phyloP scores from a whole-genome alignment of 2,113 vertebrate species.

The Ginglymostoma cirratum region DNA sequence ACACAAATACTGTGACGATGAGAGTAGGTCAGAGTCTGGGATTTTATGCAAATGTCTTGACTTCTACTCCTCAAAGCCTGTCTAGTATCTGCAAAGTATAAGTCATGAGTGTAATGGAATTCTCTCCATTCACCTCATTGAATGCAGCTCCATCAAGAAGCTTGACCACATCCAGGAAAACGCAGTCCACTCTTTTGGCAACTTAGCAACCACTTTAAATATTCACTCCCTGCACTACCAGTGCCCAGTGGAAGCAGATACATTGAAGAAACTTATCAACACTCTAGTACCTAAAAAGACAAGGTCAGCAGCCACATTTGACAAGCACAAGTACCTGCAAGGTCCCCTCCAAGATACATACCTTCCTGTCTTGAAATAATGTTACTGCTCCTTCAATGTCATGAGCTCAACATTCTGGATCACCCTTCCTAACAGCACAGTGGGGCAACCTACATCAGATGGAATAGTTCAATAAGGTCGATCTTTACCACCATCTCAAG shows the following conservation, averaged over 20 bases:
- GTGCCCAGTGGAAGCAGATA: neutral
- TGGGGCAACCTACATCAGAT: neutral
- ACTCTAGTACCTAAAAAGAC: neutral
- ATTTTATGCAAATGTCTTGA: neutral
- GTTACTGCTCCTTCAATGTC: neutral
- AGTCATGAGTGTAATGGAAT: neutral
- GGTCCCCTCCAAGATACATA: neutral
- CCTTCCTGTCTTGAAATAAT: neutral
- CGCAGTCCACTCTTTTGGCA: neutral
- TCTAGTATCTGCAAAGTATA: neutral
- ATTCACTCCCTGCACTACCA: neutral
- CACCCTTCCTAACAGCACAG: neutral
- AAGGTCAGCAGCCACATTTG: neutral
- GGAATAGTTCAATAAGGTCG: neutral
- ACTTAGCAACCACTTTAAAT: neutral
- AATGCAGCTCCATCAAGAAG: neutral
- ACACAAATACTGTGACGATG: neutral
- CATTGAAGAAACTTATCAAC: neutral
- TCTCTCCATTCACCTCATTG: neutral
- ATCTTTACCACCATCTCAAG: neutral
- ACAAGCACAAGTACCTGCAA: neutral
- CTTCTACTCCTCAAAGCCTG: neutral
- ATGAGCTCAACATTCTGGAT: neutral
- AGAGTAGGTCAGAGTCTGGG: neutral
- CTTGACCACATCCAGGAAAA: too few species aligned